Conservation (phyloP, 2,797 vertebrate species). For the Sylvilagus floridanus region DNA sequence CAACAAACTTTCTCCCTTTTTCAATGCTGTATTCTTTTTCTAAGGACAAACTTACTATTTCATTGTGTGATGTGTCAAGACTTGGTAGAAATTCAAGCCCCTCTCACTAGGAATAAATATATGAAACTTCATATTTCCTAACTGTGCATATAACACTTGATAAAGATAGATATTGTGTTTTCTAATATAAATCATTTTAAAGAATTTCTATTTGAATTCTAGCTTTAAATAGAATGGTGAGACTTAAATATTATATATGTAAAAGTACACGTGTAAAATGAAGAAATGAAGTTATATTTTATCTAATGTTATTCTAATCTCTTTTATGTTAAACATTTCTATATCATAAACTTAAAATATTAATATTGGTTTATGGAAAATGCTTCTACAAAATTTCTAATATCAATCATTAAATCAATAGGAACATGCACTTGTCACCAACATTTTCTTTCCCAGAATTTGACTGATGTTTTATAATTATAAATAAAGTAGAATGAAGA, state of each 20-base stretch:
- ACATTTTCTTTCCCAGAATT: constrained; percentile 8
- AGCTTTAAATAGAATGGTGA: background rate
- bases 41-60: constrained; percentile 73
- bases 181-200: constrained; percentile 21
- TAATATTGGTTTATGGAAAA: background rate
- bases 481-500: background rate
- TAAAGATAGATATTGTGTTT: constrained; percentile 6
- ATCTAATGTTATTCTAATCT: background rate
- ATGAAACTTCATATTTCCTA: constrained; percentile 66
- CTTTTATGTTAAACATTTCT: background rate
- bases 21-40: constrained; percentile 73
- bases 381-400: background rate
- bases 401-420: background rate
- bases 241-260: background rate
- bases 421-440: background rate
- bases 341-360: background rate
- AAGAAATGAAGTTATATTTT: background rate
- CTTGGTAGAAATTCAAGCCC: constrained; percentile 71
- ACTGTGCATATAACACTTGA: background rate
- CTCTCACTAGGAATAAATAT: constrained; percentile 69
- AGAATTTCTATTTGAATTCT: background rate
- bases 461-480: background rate
- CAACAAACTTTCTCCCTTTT: constrained; percentile 63
- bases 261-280: background rate
- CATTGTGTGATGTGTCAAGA: constrained; percentile 53